A percentile compares a stretch with the other conserved stretches of the same genome.
Evolutionary conservation across 2,888 invertebrate species (phyloP).

Genomic region (Drosophila demipolita): DNA sequence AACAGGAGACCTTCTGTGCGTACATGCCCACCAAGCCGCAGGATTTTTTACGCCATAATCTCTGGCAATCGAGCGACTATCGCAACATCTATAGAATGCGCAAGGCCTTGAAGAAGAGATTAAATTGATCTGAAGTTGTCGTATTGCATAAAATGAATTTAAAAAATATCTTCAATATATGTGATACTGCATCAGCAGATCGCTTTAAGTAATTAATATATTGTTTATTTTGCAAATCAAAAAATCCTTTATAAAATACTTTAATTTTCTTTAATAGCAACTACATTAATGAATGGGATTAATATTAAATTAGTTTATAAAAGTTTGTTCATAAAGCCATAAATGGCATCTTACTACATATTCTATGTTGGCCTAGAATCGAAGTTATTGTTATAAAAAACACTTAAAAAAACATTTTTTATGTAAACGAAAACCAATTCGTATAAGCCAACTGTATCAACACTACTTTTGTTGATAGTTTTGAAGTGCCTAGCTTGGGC

Average conservation of each 20-base stretch:
- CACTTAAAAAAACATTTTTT: no score
- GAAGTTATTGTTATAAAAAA: background rate
- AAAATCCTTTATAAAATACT: background rate
- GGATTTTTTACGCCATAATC: constrained; percentile 39
- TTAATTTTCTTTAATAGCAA: background rate
- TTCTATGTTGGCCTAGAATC: background rate
- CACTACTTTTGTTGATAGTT: no score
- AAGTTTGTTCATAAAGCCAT: background rate
- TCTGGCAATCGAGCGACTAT: constrained; percentile 37
- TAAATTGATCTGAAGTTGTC: background rate
- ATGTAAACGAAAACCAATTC: no score
- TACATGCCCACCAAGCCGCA: constrained; percentile 53
- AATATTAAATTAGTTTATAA: background rate
- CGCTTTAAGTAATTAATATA: background rate
- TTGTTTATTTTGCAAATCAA: background rate
- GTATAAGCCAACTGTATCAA: no score
- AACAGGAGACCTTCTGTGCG: constrained; percentile 49
- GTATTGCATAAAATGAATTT: constrained; percentile 3
- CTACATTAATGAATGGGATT: background rate
- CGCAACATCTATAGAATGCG: constrained; percentile 31
- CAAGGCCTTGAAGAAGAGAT: background rate
- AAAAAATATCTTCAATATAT: background rate
- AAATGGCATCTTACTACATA: background rate
- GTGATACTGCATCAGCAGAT: constrained; percentile 10
- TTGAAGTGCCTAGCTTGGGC: no score